Percentiles rank a stretch among this genome's conserved stretches.
phyloP scores from a whole-genome alignment of 1,140 invertebrate genomes.

The Idris sp. region DNA sequence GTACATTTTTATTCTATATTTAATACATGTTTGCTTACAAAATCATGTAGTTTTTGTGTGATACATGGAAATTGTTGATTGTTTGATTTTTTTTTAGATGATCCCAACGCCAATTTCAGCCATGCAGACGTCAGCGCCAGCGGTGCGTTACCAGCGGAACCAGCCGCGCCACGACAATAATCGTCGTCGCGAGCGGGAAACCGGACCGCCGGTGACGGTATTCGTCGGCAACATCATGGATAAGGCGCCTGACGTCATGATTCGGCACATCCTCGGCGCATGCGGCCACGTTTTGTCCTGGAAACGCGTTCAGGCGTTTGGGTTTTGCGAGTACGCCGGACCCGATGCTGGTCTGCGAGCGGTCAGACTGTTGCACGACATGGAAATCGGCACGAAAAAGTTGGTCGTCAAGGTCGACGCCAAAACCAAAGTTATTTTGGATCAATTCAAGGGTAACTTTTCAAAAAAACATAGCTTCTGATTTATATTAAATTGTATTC shows the following conservation, averaged over 20 bases:
- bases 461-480: no score
- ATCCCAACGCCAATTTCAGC: constrained; percentile 77
- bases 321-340: constrained; percentile 97
- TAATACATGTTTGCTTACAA: no score
- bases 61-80: no score
- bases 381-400: constrained; percentile 94
- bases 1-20: no score
- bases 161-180: constrained; percentile 72
- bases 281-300: constrained; percentile 96
- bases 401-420: constrained; percentile 98
- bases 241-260: constrained; percentile 95
- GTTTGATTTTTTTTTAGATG: constrained; percentile 67
- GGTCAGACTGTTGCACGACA: constrained; percentile 95
- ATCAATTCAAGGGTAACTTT: constrained; percentile 94
- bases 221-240: constrained; percentile 99
- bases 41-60: no score
- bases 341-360: constrained; percentile 96
- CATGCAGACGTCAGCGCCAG: constrained; percentile 77
- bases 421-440: constrained; percentile 95
- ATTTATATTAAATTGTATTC: no score
- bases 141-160: constrained; percentile 73
- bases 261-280: constrained; percentile 92
- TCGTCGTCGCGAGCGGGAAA: constrained; percentile 72
- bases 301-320: constrained; percentile 99
- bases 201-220: constrained; percentile 94